Conservation (phyloP, 1,140 invertebrate species). For the Gryllus bimaculatus region DNA sequence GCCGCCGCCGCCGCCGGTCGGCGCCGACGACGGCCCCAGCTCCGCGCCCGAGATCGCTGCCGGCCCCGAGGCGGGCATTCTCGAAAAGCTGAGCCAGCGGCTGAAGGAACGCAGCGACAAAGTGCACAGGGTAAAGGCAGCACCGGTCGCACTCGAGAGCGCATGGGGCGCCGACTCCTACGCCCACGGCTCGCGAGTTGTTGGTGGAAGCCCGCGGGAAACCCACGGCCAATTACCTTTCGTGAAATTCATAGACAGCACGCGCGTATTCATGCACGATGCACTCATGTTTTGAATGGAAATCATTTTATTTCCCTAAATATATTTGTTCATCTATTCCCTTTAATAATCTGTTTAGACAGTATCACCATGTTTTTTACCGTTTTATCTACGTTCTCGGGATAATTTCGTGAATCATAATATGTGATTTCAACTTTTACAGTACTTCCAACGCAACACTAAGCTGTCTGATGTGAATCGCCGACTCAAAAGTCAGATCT, state of each 20-base stretch:
- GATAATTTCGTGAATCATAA: not conserved
- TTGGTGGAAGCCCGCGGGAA: too few relatives aligned
- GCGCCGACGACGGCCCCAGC: conserved; percentile 19
- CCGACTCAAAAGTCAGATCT: conserved; percentile 80
- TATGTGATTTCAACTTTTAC: conserved; percentile 32
- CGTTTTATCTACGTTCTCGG: not conserved
- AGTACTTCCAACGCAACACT: conserved; percentile 72
- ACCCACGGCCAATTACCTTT: too few relatives aligned
- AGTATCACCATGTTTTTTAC: not conserved
- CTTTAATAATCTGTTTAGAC: not conserved
- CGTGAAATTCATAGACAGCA: too few relatives aligned
- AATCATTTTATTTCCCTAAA: too few relatives aligned
- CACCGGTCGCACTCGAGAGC: too few relatives aligned
- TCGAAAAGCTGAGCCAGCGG: conserved; percentile 44
- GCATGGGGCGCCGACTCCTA: too few relatives aligned
- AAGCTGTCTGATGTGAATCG: conserved; percentile 67
- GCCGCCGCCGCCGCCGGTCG: conserved; percentile 15
- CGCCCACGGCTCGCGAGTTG: too few relatives aligned
- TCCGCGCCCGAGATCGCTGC: not conserved
- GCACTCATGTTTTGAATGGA: too few relatives aligned
- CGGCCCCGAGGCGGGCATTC: conserved; percentile 31
- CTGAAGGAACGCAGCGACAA: conserved; percentile 45
- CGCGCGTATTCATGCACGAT: too few relatives aligned
- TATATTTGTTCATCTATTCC: not conserved
- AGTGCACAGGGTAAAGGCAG: conserved; percentile 45